Conservation (phyloP, 2,888 invertebrate species). For the Drosophila vallismaia region DNA sequence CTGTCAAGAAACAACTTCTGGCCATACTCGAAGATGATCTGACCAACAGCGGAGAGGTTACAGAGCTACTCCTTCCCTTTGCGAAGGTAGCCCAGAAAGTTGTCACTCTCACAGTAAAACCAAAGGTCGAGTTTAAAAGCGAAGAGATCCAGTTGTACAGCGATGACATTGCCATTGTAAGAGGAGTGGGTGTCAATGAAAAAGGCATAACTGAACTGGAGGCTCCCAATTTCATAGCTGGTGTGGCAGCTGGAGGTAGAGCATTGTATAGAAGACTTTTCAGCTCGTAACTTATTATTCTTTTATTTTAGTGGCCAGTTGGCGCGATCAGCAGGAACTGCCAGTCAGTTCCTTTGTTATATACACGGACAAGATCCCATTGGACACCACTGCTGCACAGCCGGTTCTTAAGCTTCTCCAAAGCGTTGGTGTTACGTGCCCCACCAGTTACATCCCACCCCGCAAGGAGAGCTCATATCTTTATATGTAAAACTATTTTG, state of each 20-base stretch:
- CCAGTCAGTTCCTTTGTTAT: conserved; percentile 75
- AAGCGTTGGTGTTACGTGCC: conserved; percentile 69
- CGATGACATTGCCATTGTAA: conserved; percentile 77
- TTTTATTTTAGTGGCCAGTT: conserved; percentile 74
- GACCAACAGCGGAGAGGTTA: conserved; percentile 76
- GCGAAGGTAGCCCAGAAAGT: conserved; percentile 73
- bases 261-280: background rate
- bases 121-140: conserved; percentile 82
- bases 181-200: conserved; percentile 69
- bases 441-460: conserved; percentile 70
- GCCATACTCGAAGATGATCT: conserved; percentile 80
- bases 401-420: conserved; percentile 79
- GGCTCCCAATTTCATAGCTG: conserved; percentile 82
- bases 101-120: conserved; percentile 78
- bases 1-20: conserved; percentile 57
- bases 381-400: conserved; percentile 76
- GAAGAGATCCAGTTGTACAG: conserved; percentile 72
- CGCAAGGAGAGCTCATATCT: conserved; percentile 78
- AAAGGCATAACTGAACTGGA: conserved; percentile 69
- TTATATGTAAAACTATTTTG: conserved; percentile 67
- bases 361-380: conserved; percentile 80
- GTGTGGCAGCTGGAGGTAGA: conserved; percentile 81
- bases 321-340: conserved; percentile 74
- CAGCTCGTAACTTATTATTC: background rate
- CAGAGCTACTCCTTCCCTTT: conserved; percentile 74